Conservation (phyloP, 2,888 invertebrate species). For the Eupithecia pulchellata region DNA sequence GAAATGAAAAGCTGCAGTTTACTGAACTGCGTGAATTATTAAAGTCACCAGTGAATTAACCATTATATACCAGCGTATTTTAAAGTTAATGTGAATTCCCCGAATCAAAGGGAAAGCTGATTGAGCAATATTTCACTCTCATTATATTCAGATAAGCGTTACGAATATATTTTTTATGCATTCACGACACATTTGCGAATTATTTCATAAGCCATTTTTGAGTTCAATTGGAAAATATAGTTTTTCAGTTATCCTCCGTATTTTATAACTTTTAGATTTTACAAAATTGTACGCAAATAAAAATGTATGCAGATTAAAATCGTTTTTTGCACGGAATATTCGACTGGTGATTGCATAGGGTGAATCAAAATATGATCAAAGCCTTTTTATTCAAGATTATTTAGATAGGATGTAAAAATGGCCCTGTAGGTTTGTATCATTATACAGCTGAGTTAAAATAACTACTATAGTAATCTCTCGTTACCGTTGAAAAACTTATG, state of each 20-base stretch:
- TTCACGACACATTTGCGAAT: not conserved
- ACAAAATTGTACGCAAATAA: not conserved
- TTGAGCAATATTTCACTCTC: not conserved
- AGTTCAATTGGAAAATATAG: not conserved
- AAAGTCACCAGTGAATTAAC: not conserved
- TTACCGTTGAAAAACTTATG: not conserved
- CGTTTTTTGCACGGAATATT: not conserved
- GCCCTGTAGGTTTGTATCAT: not conserved
- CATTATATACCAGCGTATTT: not conserved
- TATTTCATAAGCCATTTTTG: not conserved
- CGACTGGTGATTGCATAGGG: not conserved
- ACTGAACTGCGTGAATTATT: not conserved
- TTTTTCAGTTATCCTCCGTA: not conserved
- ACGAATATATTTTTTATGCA: no score
- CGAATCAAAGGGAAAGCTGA: not conserved
- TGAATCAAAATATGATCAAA: constrained; percentile 3
- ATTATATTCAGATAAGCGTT: not conserved
- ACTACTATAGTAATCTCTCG: not conserved
- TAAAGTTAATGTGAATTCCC: not conserved
- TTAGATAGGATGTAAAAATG: not conserved
- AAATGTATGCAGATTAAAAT: not conserved
- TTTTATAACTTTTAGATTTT: not conserved
- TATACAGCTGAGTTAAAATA: not conserved
- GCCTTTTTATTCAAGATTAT: constrained; percentile 1
- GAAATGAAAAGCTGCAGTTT: not conserved